These are phyloP conservation scores for Lindbergichthys nudifrons DNA, from an alignment of 2,797 vertebrate genomes.

Conservation along the genomic window DNA sequence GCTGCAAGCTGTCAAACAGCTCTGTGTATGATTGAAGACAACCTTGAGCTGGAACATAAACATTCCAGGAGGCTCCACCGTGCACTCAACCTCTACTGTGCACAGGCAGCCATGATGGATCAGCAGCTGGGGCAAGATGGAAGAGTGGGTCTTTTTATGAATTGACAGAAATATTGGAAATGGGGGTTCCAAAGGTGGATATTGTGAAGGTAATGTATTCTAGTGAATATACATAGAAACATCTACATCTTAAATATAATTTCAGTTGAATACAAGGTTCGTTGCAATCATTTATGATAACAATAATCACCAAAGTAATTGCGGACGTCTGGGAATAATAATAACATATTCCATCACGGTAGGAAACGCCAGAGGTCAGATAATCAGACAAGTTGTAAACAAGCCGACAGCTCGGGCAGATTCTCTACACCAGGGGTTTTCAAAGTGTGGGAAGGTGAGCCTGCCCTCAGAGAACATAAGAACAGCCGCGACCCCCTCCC, in stretches of 20 bases:
- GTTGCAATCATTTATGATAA: neutral
- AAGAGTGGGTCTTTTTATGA: conserved; percentile 55
- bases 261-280: conserved; percentile 5
- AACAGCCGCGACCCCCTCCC: no score
- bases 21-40: conserved; percentile 85
- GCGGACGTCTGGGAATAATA: neutral
- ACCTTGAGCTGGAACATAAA: conserved; percentile 85
- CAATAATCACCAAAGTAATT: neutral
- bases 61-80: conserved; percentile 75
- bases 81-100: conserved; percentile 57
- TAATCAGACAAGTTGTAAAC: conserved; percentile 2
- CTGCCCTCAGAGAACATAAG: no score
- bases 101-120: conserved; percentile 58
- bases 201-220: conserved; percentile 15
- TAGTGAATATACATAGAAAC: conserved; percentile 20
- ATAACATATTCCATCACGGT: neutral
- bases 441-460: no score
- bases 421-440: neutral
- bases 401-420: neutral
- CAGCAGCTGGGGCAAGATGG: conserved; percentile 56
- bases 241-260: neutral
- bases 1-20: conserved; percentile 87
- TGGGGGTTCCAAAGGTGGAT: conserved; percentile 27
- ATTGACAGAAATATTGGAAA: conserved; percentile 58
- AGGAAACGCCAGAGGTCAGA: neutral